Evolutionary conservation across 2,113 vertebrate species (phyloP).

Genomic region (Hippocampus zosterae): DNA sequence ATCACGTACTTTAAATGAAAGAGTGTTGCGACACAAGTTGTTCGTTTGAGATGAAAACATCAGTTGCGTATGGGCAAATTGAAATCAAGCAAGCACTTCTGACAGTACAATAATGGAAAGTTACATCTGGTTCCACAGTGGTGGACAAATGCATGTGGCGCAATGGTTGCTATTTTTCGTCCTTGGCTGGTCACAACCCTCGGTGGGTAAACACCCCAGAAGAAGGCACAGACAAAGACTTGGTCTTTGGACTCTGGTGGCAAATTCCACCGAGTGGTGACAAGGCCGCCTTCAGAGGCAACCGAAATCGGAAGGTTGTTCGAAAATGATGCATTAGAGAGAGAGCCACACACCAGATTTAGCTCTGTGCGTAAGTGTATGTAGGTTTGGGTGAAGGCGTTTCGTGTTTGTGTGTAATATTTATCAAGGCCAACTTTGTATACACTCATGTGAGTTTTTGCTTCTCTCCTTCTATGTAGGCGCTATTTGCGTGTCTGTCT

Average conservation of each 20-base stretch:
- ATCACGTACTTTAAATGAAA: neutral
- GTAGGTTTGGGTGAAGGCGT: slow-evolving; percentile 16
- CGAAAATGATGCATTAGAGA: slow-evolving; percentile 47
- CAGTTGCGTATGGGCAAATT: slow-evolving; percentile 2
- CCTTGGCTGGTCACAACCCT: slow-evolving; percentile 1
- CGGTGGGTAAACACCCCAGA: slow-evolving; percentile 33
- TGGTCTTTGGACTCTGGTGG: slow-evolving; percentile 26
- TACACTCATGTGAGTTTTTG: slow-evolving; percentile 1
- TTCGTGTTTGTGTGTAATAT: slow-evolving; percentile 49
- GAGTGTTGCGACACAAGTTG: neutral
- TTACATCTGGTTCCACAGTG: slow-evolving; percentile 25
- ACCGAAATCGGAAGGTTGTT: slow-evolving; percentile 43
- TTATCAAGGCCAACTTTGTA: slow-evolving; percentile 33
- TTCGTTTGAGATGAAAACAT: neutral
- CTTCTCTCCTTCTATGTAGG: neutral
- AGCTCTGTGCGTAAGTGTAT: slow-evolving; percentile 10
- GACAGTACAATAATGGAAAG: slow-evolving; percentile 30
- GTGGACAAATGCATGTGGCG: neutral
- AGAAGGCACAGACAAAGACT: slow-evolving; percentile 47
- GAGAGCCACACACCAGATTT: slow-evolving; percentile 7
- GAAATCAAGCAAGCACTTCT: neutral
- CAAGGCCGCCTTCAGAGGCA: slow-evolving; percentile 47
- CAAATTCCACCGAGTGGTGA: slow-evolving; percentile 57
- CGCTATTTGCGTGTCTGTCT: neutral
- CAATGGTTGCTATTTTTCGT: slow-evolving; percentile 18